Evolutionary conservation across 2,797 vertebrate species (phyloP).

Genomic region (Rachycentron canadum): DNA sequence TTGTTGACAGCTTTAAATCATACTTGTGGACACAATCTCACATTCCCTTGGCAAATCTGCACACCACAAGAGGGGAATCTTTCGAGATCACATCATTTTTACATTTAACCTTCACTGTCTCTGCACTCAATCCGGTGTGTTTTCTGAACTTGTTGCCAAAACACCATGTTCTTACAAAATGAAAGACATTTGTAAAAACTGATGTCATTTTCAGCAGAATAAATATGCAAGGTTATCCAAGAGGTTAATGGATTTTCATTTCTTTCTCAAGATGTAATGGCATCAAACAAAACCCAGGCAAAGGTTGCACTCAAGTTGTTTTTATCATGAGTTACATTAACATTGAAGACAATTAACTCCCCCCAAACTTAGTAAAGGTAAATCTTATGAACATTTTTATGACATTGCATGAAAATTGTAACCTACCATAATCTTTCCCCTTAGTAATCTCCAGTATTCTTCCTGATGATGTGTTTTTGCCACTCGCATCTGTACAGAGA

Average conservation of each 20-base stretch:
- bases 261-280: conserved; percentile 47
- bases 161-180: conserved; percentile 69
- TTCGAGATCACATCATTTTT: conserved; percentile 67
- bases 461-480: conserved; percentile 92
- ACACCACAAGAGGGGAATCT: conserved; percentile 49
- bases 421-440: conserved; percentile 98
- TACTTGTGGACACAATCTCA: conserved; percentile 68
- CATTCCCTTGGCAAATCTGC: conserved; percentile 66
- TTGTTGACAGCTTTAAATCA: conserved; percentile 77
- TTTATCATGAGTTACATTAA: conserved; percentile 36
- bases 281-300: conserved; percentile 45
- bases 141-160: conserved; percentile 62
- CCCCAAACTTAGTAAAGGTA: conserved; percentile 38
- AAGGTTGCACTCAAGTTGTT: conserved; percentile 37
- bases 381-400: conserved; percentile 45
- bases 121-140: conserved; percentile 54
- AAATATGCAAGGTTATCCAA: conserved; percentile 56
- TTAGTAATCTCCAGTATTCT: conserved; percentile 96
- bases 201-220: conserved; percentile 57
- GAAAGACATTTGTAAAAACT: conserved; percentile 66
- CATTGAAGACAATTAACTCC: conserved; percentile 32
- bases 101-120: conserved; percentile 60
- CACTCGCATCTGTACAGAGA: conserved; percentile 94
- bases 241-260: conserved; percentile 53
- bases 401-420: conserved; percentile 44